Base-by-base conservation (phyloP, 2,888 invertebrate species). In the Cartodere bifasciata region DNA sequence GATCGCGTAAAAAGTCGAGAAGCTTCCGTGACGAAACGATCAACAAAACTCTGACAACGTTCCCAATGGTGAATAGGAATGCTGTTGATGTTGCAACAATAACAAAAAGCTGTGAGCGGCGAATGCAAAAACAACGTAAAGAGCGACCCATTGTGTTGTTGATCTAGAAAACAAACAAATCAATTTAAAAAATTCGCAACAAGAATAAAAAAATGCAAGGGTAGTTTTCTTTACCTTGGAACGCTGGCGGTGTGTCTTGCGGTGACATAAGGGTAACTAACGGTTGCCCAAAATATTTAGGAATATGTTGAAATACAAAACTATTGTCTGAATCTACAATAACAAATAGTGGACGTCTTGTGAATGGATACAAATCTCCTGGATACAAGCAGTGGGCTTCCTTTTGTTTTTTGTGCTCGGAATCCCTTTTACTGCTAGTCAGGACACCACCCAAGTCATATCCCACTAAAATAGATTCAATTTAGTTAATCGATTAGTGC, bases 241-340 rank as follows among this genome's bases (percentile, higher is more conserved):
- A 80, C 38, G 78, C 75, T 34, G 81, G 66, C 37, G 92, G 92
- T 39, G 83, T 71, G 56, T 91, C 87, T 60, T 87, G 78, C 4
- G 94, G 91, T 31, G 94, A 92, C 82, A 92, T 86, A 20, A 95
- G 70, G 40, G 90, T 78, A 39, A 94, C 82, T 42, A 94, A 64
- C 4, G 94, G 92, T 58, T 92, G 91, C 14, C 90, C 92, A 63
- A 95, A 95, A 55, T 85, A 78, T 37, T 67, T 60, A 28, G 91
- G 90, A 54, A 94, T 80, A 56, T 86, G 81, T 67, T 87, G 80
- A 64, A 88, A 90, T 43, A 86, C 83, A 59, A 80, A 82, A 52
- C 90, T 90, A 65, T 92, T 94, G 64, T 92, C 88, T 42, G 92
- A 92, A 60, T 95, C 95, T 44, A 95, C 80, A 41, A 95, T 83